phyloP scores from a whole-genome alignment of 2,797 vertebrate species.

The Crocodylus rhombifer region DNA sequence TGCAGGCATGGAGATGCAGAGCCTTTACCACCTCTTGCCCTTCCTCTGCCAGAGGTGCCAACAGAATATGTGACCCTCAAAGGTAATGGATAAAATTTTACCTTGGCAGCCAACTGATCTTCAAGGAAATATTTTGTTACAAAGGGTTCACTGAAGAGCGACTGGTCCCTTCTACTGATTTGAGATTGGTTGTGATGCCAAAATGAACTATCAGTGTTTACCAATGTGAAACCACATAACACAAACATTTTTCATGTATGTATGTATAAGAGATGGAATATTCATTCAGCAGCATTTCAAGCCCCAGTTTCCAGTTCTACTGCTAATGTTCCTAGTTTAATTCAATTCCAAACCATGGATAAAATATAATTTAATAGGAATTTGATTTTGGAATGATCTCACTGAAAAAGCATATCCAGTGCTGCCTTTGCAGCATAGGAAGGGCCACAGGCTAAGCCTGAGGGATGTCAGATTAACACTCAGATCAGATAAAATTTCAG shows the following conservation, averaged over 20 bases:
- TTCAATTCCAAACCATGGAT: slow-evolving; percentile 64
- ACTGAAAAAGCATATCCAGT: slow-evolving; percentile 77
- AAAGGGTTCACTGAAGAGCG: accelerated
- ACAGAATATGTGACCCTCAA: accelerated
- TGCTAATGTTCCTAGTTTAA: slow-evolving; percentile 60
- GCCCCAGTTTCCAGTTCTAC: slow-evolving; percentile 19
- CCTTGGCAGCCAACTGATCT: background rate
- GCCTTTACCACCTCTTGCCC: background rate
- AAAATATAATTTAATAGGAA: slow-evolving; percentile 78
- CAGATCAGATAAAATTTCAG: slow-evolving; percentile 73
- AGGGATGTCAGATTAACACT: slow-evolving; percentile 73
- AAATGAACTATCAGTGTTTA: background rate
- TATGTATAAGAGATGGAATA: slow-evolving; percentile 4
- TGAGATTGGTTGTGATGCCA: background rate
- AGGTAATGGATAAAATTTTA: accelerated
- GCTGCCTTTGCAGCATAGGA: slow-evolving; percentile 39
- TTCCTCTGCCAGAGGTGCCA: background rate
- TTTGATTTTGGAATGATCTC: slow-evolving; percentile 79
- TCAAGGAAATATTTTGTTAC: background rate
- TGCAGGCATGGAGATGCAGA: background rate
- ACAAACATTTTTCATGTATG: slow-evolving; percentile 50
- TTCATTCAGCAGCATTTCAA: background rate
- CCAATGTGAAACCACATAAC: slow-evolving; percentile 39
- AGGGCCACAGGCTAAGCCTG: slow-evolving; percentile 65
- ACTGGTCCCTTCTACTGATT: background rate